These are phyloP conservation scores for Automeris io DNA, from an alignment of 2,888 invertebrate genomes.

Conservation along the genomic window DNA sequence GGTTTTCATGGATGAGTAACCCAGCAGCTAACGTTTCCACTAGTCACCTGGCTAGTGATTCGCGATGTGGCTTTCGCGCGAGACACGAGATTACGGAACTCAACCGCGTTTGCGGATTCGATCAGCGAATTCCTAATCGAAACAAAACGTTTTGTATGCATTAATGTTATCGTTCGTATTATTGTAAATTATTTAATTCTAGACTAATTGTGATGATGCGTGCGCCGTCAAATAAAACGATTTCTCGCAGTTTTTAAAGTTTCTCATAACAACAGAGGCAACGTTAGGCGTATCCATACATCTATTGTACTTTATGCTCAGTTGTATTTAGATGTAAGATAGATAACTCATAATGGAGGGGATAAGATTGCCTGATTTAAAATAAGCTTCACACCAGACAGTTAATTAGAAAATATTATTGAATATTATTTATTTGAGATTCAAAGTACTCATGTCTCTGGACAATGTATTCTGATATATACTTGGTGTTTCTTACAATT, in stretches of 20 bases:
- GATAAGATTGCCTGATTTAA: conserved; percentile 8
- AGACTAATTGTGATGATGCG: conserved; percentile 40
- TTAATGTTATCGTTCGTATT: conserved; percentile 59
- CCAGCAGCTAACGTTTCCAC: too few species aligned
- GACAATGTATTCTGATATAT: too few species aligned
- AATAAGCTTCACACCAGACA: neutral
- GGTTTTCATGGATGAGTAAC: too few species aligned
- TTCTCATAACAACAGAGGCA: conserved; percentile 13
- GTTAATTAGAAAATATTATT: conserved; percentile 2
- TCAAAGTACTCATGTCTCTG: too few species aligned
- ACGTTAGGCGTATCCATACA: conserved; percentile 37
- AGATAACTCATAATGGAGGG: conserved; percentile 16
- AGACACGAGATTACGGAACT: too few species aligned
- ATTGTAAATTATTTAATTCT: conserved; percentile 68
- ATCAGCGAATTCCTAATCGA: neutral
- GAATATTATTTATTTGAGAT: too few species aligned
- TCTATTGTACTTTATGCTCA: conserved; percentile 68
- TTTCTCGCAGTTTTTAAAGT: conserved; percentile 31
- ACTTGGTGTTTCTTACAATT: too few species aligned
- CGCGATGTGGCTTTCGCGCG: too few species aligned
- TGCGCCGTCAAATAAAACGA: conserved; percentile 34
- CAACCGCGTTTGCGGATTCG: conserved; percentile 12
- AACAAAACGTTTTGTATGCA: conserved; percentile 41
- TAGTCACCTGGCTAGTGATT: too few species aligned
- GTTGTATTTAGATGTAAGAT: conserved; percentile 62